phyloP scores from a whole-genome alignment of 2,113 vertebrate species.

The Platichthys flesus region DNA sequence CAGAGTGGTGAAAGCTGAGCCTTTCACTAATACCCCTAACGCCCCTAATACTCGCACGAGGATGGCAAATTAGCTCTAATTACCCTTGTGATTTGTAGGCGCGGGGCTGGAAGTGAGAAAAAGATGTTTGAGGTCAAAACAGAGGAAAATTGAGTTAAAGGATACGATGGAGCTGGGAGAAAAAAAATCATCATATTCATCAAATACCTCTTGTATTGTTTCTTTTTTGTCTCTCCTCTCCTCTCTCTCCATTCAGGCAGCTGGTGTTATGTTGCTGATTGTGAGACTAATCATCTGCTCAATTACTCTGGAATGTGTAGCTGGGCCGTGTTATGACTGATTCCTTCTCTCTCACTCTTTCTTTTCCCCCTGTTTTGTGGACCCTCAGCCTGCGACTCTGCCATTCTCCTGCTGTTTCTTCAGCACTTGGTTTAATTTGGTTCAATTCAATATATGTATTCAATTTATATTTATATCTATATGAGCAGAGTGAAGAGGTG shows the following conservation, averaged over 20 bases:
- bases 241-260: constrained; percentile 74
- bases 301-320: constrained; percentile 87
- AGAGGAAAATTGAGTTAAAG: constrained; percentile 37
- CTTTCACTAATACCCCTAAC: constrained; percentile 59
- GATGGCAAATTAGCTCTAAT: constrained; percentile 72
- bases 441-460: background rate
- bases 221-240: background rate
- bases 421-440: background rate
- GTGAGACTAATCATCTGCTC: constrained; percentile 85
- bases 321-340: constrained; percentile 82
- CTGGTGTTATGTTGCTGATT: constrained; percentile 84
- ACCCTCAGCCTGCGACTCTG: constrained; percentile 38
- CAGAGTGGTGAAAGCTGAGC: constrained; percentile 67
- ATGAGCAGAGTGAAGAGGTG: background rate
- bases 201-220: constrained; percentile 65
- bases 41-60: constrained; percentile 63
- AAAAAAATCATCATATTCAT: constrained; percentile 69
- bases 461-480: no score
- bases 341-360: constrained; percentile 48
- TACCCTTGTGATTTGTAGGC: constrained; percentile 68
- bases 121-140: constrained; percentile 29
- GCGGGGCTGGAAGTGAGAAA: constrained; percentile 61
- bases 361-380: constrained; percentile 47
- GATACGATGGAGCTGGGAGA: constrained; percentile 35
- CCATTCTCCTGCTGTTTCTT: background rate